A percentile compares a stretch with the other conserved stretches of the same genome.
Evolutionary conservation across 1,140 invertebrate species (phyloP).

Genomic region (Leguminivora glycinivorella): DNA sequence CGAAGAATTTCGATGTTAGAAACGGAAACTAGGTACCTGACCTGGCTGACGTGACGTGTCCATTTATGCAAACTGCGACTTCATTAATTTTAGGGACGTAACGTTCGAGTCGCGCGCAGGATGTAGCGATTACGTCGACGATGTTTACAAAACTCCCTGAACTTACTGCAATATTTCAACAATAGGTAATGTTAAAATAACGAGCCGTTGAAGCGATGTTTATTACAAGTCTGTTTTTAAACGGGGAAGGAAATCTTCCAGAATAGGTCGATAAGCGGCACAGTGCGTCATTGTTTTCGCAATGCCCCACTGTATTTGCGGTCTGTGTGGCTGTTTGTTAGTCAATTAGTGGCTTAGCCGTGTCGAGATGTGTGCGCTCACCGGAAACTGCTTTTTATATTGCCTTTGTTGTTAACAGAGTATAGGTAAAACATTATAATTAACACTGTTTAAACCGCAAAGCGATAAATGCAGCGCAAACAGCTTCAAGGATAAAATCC

Average conservation of each 20-base stretch:
- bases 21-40: conserved; percentile 30
- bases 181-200: conserved; percentile 8
- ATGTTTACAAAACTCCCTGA: conserved; percentile 30
- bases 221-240: neutral
- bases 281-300: conserved; percentile 54
- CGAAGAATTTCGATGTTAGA: neutral
- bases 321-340: conserved; percentile 54
- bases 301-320: conserved; percentile 50
- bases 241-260: conserved; percentile 44
- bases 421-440: conserved; percentile 22
- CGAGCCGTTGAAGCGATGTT: neutral
- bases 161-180: neutral
- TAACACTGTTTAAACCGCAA: conserved; percentile 11
- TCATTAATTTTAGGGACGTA: conserved; percentile 17
- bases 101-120: neutral
- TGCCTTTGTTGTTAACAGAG: conserved; percentile 10
- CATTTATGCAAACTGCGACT: conserved; percentile 26
- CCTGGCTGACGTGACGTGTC: conserved; percentile 28
- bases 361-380: conserved; percentile 35
- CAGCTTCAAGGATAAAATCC: conserved; percentile 15
- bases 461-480: neutral
- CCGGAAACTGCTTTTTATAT: conserved; percentile 40
- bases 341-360: conserved; percentile 57
- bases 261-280: conserved; percentile 39
- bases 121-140: conserved; percentile 9